phyloP scores from a whole-genome alignment of 2,888 invertebrate genomes.

The Microdon myrmicae region DNA sequence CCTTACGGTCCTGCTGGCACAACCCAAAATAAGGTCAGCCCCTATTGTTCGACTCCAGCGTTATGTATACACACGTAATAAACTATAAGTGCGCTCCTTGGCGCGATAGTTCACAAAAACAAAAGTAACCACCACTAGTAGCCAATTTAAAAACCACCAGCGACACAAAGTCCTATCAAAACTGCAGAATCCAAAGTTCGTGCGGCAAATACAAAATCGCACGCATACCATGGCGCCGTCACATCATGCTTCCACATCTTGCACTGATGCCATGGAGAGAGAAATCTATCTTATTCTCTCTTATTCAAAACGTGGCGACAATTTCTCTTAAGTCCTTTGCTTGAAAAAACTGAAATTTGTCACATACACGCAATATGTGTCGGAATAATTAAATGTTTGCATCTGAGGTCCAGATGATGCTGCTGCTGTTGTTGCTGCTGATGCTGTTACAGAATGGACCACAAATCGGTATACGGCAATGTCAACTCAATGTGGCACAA shows the following conservation, averaged over 20 bases:
- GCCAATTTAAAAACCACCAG: conserved; percentile 47
- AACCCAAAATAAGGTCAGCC: conserved; percentile 44
- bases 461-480: conserved; percentile 23
- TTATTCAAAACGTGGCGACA: too few species aligned
- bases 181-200: conserved; percentile 13
- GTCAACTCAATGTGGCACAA: conserved; percentile 37
- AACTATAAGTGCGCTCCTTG: conserved; percentile 26
- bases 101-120: conserved; percentile 3
- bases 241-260: too few species aligned
- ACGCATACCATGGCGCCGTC: too few species aligned
- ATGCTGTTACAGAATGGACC: conserved; percentile 22
- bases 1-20: conserved; percentile 27
- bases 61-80: conserved; percentile 27
- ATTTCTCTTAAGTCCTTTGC: too few species aligned
- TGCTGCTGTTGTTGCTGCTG: conserved; percentile 6
- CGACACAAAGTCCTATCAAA: conserved; percentile 42
- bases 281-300: too few species aligned
- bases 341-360: conserved; percentile 25
- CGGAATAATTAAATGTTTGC: conserved; percentile 24
- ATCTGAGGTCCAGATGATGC: conserved; percentile 5
- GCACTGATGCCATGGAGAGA: too few species aligned
- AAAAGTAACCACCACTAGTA: conserved; percentile 43
- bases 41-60: conserved; percentile 34
- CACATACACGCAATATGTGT: conserved; percentile 10
- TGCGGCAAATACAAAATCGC: not conserved